Percentiles rank a stretch among this genome's conserved stretches.
Conservation (phyloP, 2,888 invertebrate species). For the Nephrotoma flavescens region DNA sequence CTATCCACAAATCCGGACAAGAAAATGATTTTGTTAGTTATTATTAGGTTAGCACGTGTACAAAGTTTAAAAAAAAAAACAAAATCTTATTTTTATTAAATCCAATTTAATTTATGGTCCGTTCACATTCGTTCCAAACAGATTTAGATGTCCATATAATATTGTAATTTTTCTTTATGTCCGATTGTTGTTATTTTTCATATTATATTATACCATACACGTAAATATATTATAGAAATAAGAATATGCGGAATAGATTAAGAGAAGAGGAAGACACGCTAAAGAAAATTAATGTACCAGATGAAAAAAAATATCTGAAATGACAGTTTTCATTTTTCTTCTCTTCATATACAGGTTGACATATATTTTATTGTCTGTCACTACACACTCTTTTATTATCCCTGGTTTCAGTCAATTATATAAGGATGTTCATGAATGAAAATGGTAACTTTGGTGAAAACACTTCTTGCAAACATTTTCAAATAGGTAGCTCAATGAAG, state of each 20-base stretch:
- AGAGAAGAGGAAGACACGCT: background rate
- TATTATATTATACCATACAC: background rate
- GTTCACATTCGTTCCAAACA: background rate
- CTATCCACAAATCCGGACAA: background rate
- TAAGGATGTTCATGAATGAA: no score
- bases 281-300: background rate
- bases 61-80: background rate
- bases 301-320: background rate
- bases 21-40: background rate
- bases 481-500: no score
- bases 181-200: background rate
- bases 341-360: background rate
- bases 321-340: background rate
- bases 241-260: background rate
- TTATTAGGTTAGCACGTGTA: background rate
- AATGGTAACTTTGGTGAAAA: no score
- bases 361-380: background rate
- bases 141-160: background rate
- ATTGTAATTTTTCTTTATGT: background rate
- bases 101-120: background rate
- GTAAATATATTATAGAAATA: background rate
- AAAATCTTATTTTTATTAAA: background rate
- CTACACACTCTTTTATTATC: background rate
- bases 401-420: background rate
- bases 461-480: no score